Evolutionary conservation across 2,113 vertebrate genomes (phyloP).

Genomic region (Notothenia coriiceps): DNA sequence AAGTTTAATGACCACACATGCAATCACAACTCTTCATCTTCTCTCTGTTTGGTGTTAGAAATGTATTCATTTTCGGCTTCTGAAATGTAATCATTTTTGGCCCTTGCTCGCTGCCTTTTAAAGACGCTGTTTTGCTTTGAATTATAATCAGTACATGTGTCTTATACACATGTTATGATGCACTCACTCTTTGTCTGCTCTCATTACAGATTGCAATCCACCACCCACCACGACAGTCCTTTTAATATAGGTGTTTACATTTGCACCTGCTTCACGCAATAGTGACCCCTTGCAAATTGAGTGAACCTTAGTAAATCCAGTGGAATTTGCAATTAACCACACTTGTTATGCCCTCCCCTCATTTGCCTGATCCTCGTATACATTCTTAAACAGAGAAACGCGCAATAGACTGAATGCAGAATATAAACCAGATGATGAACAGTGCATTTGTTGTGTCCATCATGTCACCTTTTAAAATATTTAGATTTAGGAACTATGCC

Average conservation of each 20-base stretch:
- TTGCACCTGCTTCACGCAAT: constrained; percentile 44
- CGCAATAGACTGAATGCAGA: background rate
- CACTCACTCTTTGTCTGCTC: background rate
- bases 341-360: constrained; percentile 26
- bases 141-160: background rate
- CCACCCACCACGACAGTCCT: background rate
- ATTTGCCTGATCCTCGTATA: constrained; percentile 4
- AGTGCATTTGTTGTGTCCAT: background rate
- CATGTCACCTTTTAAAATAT: background rate
- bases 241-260: constrained; percentile 41
- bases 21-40: background rate
- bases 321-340: constrained; percentile 62
- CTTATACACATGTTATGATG: background rate
- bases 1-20: constrained; percentile 17
- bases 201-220: background rate
- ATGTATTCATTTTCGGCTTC: background rate
- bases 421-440: background rate
- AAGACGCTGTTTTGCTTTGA: background rate
- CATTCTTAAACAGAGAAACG: background rate
- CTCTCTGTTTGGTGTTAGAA: constrained; percentile 15
- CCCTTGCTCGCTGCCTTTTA: background rate
- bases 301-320: constrained; percentile 47
- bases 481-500: background rate
- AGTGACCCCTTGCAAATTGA: constrained; percentile 57
- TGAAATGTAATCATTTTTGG: constrained; percentile 4